Percentiles rank a stretch among this genome's conserved stretches.
These are phyloP conservation scores for Grammomys dolichurus DNA, from an alignment of 2,113 vertebrate genomes.

Conservation along the genomic window DNA sequence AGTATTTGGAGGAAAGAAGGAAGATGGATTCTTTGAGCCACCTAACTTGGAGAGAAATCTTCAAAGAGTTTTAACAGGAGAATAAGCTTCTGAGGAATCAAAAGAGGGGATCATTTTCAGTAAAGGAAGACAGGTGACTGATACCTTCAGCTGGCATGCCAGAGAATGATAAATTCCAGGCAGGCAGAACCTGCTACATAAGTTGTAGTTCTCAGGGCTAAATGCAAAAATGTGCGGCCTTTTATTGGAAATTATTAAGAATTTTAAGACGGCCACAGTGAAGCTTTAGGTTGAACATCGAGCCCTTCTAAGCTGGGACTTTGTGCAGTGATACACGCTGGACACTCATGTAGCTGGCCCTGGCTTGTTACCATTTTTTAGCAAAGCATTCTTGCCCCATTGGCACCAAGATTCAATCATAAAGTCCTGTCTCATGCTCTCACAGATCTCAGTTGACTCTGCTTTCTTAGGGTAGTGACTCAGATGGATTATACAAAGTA, in stretches of 20 bases:
- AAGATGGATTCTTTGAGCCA: constrained; percentile 54
- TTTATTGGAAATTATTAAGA: constrained; percentile 41
- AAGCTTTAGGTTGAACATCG: background rate
- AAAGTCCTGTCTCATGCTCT: background rate
- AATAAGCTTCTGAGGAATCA: constrained; percentile 51
- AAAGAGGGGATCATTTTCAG: constrained; percentile 34
- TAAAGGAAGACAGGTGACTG: constrained; percentile 38
- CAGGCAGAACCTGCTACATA: background rate
- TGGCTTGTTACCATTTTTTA: background rate
- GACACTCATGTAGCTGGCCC: background rate
- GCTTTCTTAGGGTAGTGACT: background rate
- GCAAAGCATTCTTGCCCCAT: background rate
- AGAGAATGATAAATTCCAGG: constrained; percentile 40
- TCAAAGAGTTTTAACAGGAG: constrained; percentile 20
- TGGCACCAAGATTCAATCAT: constrained; percentile 16
- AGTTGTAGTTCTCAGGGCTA: constrained; percentile 8
- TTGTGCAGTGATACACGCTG: background rate
- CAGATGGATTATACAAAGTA: background rate
- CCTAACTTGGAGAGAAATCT: constrained; percentile 46
- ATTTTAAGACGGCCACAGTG: constrained; percentile 50
- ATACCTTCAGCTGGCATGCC: background rate
- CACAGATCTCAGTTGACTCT: background rate
- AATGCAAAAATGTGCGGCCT: background rate
- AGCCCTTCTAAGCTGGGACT: background rate
- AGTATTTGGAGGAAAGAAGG: constrained; percentile 49